These are phyloP conservation scores for Drosophila arizonae DNA, from an alignment of 1,140 invertebrate species.

Conservation along the genomic window DNA sequence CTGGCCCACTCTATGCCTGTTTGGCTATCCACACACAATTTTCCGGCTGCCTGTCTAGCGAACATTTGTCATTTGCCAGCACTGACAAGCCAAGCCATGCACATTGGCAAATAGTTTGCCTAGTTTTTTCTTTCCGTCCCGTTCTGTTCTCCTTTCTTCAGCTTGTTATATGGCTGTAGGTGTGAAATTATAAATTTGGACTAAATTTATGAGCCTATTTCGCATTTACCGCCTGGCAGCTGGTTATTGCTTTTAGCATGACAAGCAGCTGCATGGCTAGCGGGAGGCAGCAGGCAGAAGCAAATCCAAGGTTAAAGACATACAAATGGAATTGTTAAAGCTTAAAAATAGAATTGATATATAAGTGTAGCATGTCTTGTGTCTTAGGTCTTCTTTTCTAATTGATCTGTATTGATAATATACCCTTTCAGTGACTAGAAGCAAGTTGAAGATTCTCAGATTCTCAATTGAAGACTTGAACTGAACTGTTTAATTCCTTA, in stretches of 20 bases:
- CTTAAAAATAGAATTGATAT: neutral
- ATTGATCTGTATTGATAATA: no score
- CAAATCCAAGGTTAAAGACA: neutral
- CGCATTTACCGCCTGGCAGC: slow-evolving; percentile 42
- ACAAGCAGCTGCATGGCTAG: slow-evolving; percentile 19
- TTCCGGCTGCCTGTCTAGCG: slow-evolving; percentile 73
- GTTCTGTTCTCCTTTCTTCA: neutral
- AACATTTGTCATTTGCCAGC: slow-evolving; percentile 73
- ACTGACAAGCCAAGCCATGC: slow-evolving; percentile 66
- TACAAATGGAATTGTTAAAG: neutral
- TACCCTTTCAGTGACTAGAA: no score
- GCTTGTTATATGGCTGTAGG: slow-evolving; percentile 69
- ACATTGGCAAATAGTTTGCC: slow-evolving; percentile 77
- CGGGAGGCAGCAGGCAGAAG: neutral
- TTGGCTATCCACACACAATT: slow-evolving; percentile 44
- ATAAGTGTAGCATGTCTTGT: neutral
- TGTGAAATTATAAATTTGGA: slow-evolving; percentile 77
- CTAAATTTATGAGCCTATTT: slow-evolving; percentile 70
- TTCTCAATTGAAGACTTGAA: no score
- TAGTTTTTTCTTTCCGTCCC: slow-evolving; percentile 17
- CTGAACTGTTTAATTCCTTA: no score
- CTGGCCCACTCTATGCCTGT: neutral
- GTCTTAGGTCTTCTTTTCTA: no score
- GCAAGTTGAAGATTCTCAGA: no score
- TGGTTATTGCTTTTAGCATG: slow-evolving; percentile 49